Base-by-base conservation (phyloP, 92 coral and sea anemone species). In the Paragorgia papillata region DNA sequence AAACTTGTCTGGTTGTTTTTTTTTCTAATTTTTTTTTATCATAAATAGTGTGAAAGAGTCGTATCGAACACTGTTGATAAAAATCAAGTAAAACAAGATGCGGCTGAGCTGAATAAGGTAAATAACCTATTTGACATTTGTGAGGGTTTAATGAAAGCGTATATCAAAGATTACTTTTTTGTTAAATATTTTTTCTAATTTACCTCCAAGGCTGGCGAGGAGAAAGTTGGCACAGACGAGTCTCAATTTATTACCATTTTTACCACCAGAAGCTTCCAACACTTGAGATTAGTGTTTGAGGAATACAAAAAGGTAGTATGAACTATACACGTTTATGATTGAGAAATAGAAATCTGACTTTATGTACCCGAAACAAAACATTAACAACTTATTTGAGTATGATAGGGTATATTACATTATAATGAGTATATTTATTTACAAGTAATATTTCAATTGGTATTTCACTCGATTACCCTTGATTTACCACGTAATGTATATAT, bases 131-230 rank as follows among this genome's bases (percentile, higher is more conserved):
- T 37, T 37, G 43, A 37, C 12, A 37, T 37, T 37, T 4, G 5
- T 37, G 12, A 4, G 5, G 5, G 12, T 37, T 37, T 37, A 5
- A 37, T 37, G 12, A 37, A 4, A 37, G 12, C 12, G 12, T 37
- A 4, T 37, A 37, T 5, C 5, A 4, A 37, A 4, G 12, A 37
- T 37, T 37, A 12, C 6, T 5, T 37, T 37, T 37, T 37, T 37
- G 5, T 37, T 37, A 37, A 5, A n/a, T n/a, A n/a, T 62, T 34
- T 18, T 62, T 20, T 30, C 39, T 62, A 6, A 28, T 14, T 62
- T 62, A n/a, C n/a, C n/a, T 28, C 39, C 1, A 66, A 66, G 73
- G 73, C 73, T 7, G 73, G 73, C 21, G 73, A 66, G 29, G 54
- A 39, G 33, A 66, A 66, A 27, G 54, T 19, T 43, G 73, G 73